Percentiles rank a stretch among this genome's conserved stretches.
Conservation (phyloP, 2,113 vertebrate species). For the Gallinago media region DNA sequence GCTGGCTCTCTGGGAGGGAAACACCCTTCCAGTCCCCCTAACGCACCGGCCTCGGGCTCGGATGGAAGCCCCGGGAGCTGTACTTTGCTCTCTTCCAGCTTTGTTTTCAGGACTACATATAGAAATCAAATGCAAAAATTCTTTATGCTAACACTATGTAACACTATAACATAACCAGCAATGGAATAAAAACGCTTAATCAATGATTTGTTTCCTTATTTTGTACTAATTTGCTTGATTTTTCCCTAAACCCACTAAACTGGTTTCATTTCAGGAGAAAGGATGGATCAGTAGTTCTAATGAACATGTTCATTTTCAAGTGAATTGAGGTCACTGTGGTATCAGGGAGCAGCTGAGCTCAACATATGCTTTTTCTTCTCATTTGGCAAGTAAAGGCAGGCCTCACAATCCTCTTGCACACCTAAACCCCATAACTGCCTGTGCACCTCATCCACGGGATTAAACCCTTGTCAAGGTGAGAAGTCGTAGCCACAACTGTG, state of each 20-base stretch:
- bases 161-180: background rate
- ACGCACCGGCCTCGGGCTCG: background rate
- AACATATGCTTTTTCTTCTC: background rate
- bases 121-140: background rate
- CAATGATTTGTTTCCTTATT: background rate
- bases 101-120: background rate
- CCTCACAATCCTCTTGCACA: background rate
- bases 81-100: background rate
- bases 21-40: background rate
- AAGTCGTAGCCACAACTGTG: background rate
- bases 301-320: background rate
- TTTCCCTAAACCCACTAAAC: background rate
- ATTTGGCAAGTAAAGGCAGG: slow-evolving; percentile 37
- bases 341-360: background rate
- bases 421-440: slow-evolving; percentile 30
- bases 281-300: background rate
- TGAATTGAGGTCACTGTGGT: slow-evolving; percentile 5
- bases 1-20: background rate
- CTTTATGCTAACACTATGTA: background rate
- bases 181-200: background rate
- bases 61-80: background rate
- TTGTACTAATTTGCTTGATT: background rate
- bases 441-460: background rate
- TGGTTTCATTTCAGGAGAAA: background rate
- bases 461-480: slow-evolving; percentile 34